A percentile compares a stretch with the other conserved stretches of the same genome.
Evolutionary conservation across 1,140 invertebrate genomes (phyloP).

Genomic region (Apocrypta bakeri): DNA sequence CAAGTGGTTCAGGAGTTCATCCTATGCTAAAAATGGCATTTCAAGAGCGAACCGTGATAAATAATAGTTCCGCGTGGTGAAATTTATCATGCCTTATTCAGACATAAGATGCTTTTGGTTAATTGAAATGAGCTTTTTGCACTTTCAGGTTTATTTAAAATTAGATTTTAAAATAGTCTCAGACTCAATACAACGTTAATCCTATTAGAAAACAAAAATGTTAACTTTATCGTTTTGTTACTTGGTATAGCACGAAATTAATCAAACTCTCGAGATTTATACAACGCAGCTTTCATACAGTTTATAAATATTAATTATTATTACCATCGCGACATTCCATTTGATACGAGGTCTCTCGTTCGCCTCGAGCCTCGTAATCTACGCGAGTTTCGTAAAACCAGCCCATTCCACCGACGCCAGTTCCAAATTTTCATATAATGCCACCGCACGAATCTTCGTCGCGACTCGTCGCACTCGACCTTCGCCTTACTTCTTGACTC

Average conservation of each 20-base stretch:
- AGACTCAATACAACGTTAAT: too few species aligned
- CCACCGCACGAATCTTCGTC: not conserved
- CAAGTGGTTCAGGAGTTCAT: slow-evolving; percentile 23
- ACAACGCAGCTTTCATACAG: not conserved
- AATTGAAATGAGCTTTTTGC: not conserved
- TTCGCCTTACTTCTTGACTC: not conserved
- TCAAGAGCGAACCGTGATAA: not conserved
- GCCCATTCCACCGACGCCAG: not conserved
- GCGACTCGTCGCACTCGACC: not conserved
- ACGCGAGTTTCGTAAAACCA: not conserved
- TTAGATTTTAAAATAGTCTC: not conserved
- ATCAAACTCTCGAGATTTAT: not conserved
- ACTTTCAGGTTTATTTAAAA: not conserved
- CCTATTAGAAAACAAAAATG: too few species aligned
- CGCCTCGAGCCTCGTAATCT: not conserved
- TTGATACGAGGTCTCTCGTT: not conserved
- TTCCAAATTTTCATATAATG: not conserved
- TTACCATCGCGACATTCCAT: not conserved
- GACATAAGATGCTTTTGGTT: not conserved
- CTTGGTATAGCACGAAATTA: too few species aligned
- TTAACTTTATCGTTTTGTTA: too few species aligned
- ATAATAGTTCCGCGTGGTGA: not conserved
- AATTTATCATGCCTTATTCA: not conserved
- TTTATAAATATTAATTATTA: not conserved
- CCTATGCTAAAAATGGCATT: slow-evolving; percentile 5